A percentile compares a stretch with the other conserved stretches of the same genome.
phyloP scores from a whole-genome alignment of 2,888 invertebrate genomes.

The Idaea dimidiata region DNA sequence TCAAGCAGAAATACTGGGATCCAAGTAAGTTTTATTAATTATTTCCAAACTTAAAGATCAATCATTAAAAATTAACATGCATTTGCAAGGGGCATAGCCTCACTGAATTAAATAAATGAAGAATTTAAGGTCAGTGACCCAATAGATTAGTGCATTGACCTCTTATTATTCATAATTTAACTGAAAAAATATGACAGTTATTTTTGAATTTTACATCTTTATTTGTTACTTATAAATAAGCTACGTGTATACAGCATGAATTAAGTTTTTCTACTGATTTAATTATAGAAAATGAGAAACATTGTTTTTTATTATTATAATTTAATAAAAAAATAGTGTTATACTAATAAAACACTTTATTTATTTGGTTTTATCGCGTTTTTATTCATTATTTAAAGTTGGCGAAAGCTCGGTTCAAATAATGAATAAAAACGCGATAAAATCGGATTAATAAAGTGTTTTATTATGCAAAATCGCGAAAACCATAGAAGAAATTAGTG shows the following conservation, averaged over 20 bases:
- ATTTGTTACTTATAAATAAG: neutral
- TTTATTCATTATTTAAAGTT: too few relatives aligned
- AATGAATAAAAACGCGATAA: too few relatives aligned
- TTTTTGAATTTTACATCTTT: slow-evolving; percentile 16
- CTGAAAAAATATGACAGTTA: slow-evolving; percentile 44
- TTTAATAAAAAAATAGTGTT: too few relatives aligned
- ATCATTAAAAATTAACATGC: slow-evolving; percentile 27
- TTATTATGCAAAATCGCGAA: too few relatives aligned
- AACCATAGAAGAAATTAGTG: too few relatives aligned
- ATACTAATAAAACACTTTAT: too few relatives aligned
- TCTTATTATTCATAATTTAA: slow-evolving; percentile 53
- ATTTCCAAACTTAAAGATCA: slow-evolving; percentile 5
- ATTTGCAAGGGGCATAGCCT: slow-evolving; percentile 52
- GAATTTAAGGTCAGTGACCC: slow-evolving; percentile 61
- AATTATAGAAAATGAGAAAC: too few relatives aligned
- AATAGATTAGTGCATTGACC: slow-evolving; percentile 67
- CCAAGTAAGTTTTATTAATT: slow-evolving; percentile 82
- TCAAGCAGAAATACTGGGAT: slow-evolving; percentile 90
- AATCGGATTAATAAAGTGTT: too few relatives aligned
- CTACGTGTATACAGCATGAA: neutral
- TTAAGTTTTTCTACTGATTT: too few relatives aligned
- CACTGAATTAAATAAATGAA: slow-evolving; percentile 70
- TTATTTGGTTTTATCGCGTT: too few relatives aligned
- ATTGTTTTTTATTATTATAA: too few relatives aligned
- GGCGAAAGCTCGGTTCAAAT: too few relatives aligned